Evolutionary conservation across 2,797 vertebrate species (phyloP).

Genomic region (Cryptoblepharus egeriae): DNA sequence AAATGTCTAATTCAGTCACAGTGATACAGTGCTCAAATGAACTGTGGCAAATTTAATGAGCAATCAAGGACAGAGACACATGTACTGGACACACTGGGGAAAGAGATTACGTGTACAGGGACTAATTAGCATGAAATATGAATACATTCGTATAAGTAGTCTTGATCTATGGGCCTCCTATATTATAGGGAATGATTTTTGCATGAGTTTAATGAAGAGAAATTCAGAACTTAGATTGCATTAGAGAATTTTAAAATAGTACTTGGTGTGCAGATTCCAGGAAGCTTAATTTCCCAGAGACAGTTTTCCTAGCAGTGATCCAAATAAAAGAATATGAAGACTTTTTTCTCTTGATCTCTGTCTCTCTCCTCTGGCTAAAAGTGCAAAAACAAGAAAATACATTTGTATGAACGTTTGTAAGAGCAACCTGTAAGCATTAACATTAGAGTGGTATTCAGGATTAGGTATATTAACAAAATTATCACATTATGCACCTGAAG

Average conservation of each 20-base stretch:
- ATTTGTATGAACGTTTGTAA: neutral
- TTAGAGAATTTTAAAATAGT: conserved; percentile 65
- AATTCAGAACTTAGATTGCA: conserved; percentile 64
- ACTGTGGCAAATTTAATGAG: conserved; percentile 84
- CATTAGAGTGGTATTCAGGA: neutral
- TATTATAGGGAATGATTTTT: conserved; percentile 71
- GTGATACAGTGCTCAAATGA: conserved; percentile 78
- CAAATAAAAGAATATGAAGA: conserved; percentile 52
- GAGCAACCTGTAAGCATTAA: conserved; percentile 15
- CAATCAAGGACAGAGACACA: conserved; percentile 81
- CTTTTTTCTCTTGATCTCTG: conserved; percentile 15
- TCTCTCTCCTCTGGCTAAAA: neutral
- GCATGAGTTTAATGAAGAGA: conserved; percentile 65
- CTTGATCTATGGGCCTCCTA: conserved; percentile 76
- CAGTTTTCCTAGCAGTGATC: conserved; percentile 40
- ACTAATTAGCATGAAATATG: conserved; percentile 84
- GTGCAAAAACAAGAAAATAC: neutral
- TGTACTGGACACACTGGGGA: conserved; percentile 78
- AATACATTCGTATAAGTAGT: conserved; percentile 73
- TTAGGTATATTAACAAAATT: no score
- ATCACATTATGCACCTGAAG: no score
- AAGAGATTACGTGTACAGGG: conserved; percentile 73
- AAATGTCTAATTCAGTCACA: conserved; percentile 68
- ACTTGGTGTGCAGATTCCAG: conserved; percentile 52
- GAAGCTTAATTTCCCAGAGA: conserved; percentile 50